Evolutionary conservation across 37 sponge, comb jelly and placozoan species (phyloP), one percentile per base, ranked within the genome.

Genomic region (Diacarnus erythraeanus): DNA sequence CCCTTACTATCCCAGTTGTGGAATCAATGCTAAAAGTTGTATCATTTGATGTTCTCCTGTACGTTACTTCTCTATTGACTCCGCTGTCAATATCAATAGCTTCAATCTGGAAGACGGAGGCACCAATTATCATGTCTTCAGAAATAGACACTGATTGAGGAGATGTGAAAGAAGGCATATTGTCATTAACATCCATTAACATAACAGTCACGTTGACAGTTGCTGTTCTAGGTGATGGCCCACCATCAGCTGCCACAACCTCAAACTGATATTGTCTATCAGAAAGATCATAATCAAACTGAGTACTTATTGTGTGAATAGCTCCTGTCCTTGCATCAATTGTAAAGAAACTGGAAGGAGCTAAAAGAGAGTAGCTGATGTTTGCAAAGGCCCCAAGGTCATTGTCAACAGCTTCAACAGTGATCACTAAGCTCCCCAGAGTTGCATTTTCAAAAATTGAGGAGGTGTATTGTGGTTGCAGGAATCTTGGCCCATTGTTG

Each of bases 181-280:
- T 91, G 30, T 95, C 92, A 40, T 95, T 95, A 31, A 84, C 69
- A 77, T 95, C 95, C 5, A 34, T 34, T 18, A 95, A 47, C 29
- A 37, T 60, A 3, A 92, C 71, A 4, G 18, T 72, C 20, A 86
- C 58, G 8, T 35, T 54, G 57, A 31, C 57, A 41, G 29, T 25
- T 40, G 72, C 22, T 6, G 47, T 72, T 34, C 1, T 44, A 27
- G 59, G 56, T 4, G 27, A 25, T 21, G 22, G 21, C 26, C 26
- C 76, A 35, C 82, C 72, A 41, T 76, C 77, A 20, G 31, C 21
- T 21, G 78, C 81, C 9, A 69, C 73, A 8, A 77, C 74, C 22
- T 21, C 15, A 20, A 81, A 42, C 2, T 56, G 5, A 61, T 78
- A 85, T 56, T 21, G 29, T 8, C 42, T 60, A 0, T 66, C 79